Evolutionary conservation across 2,113 vertebrate genomes (phyloP).

Genomic region (Protobothrops flavoviridis): DNA sequence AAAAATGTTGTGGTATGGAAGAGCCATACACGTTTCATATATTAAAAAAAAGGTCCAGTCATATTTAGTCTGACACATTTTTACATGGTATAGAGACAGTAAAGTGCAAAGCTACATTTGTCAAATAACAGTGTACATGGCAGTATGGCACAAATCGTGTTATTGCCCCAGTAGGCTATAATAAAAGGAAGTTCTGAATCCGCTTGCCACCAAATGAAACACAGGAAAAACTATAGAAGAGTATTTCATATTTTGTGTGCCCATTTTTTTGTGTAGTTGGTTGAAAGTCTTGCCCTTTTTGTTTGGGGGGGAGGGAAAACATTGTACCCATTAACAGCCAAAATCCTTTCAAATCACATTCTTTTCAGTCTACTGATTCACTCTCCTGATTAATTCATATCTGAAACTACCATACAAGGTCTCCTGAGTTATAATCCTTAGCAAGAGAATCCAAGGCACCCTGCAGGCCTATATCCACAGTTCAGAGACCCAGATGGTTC

Average conservation of each 20-base stretch:
- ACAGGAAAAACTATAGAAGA: not conserved
- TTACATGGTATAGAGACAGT: not conserved
- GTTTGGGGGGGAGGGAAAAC: not conserved
- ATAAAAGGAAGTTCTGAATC: not conserved
- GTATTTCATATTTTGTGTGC: not conserved
- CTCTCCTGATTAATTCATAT: slow-evolving; percentile 45
- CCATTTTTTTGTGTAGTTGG: not conserved
- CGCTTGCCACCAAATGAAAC: not conserved
- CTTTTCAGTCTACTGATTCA: slow-evolving; percentile 41
- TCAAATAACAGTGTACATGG: not conserved
- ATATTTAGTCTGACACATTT: not conserved
- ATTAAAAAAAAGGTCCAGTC: not conserved
- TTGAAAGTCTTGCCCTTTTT: slow-evolving; percentile 26
- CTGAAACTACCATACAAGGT: slow-evolving; percentile 16
- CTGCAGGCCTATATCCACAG: slow-evolving; percentile 32
- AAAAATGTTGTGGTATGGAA: not conserved
- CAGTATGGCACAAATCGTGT: not conserved
- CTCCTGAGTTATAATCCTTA: slow-evolving; percentile 35
- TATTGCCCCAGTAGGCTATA: not conserved
- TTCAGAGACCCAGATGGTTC: slow-evolving; percentile 44
- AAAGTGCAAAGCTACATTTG: not conserved
- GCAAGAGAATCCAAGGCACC: slow-evolving; percentile 8
- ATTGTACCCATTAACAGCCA: not conserved
- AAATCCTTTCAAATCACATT: slow-evolving; percentile 54
- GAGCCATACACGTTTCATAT: not conserved